Evolutionary conservation across 2,888 invertebrate genomes (phyloP), one percentile per base, ranked within the genome.

Genomic region (Drosophila subsilvestris): DNA sequence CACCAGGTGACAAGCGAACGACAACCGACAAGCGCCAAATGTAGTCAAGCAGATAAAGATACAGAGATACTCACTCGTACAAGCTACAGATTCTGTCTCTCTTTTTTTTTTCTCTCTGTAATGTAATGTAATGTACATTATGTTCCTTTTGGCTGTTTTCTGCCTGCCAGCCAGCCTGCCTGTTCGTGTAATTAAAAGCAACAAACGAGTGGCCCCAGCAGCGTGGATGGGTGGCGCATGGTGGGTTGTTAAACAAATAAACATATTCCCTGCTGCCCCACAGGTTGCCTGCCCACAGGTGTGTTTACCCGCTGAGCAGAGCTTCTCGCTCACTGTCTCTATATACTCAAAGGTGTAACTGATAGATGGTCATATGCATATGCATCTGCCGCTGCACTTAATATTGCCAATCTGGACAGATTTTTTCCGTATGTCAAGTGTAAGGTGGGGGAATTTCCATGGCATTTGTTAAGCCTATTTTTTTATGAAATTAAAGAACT

Each of bases 121-220:
- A 42, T 57, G 49, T 45, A 49, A 63, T 74, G 45, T 71, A 66
- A 68, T 49, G 51, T 51, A 56, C n/a, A n/a, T n/a, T n/a, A 56
- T 69, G 55, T 37, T 69, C 49, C 57, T 60, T 68, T 69, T 60
- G 48, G 75, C 49, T 73, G 56, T 60, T 54, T 75, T 45, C 49
- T 43, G n/a, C 14, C n/a, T 1, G 37, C 37, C 37, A 7, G 14
- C 37, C 12, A 5, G 32, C 32, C 17, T 25, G 45, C 3, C 49
- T 47, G 66, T 74, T 72, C 65, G 51, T 85, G 83, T 81, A 89
- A 89, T 83, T 83, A 83, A 89, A 88, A 87, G 68, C 69, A 53
- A 59, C 68, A 87, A 87, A 86, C 84, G 81, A 82, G 89, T 77
- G 78, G 57, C 69, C 85, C 76, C 86, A 69, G 54, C 66, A 60